Evolutionary conservation across 2,888 invertebrate genomes (phyloP), one percentile per base, ranked within the genome.

Genomic region (Crocallis elinguaria): DNA sequence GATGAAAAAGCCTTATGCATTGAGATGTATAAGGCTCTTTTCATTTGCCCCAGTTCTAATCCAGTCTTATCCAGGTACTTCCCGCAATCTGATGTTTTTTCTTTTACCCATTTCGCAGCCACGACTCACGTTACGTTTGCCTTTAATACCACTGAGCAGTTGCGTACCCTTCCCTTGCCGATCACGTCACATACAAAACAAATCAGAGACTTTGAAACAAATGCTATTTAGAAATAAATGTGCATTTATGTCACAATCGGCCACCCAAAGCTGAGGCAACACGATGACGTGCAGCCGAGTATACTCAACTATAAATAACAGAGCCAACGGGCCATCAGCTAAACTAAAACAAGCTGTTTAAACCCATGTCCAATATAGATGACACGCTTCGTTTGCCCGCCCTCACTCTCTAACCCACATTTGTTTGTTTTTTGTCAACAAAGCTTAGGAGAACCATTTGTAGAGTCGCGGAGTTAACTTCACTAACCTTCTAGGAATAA

Each of bases 251-350:
- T 46, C 30, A 46, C 35, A 38, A 41, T 45, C 35, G 43, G 38
- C 53, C 48, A 48, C 48, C 53, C 48, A 54, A 27, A 37, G 27
- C 16, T 14, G 36, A 21, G 11, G 12, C 3, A 43, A 38, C 41
- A 48, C 41, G 61, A 64, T 67, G 71, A 69, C 68, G 67, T 68
- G 66, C 62, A 60, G 57, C 65, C 64, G 67, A 62, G 60, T 69
- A 62, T 63, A 73, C 70, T 69, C 71, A 65, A 63, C 64, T 81
- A 80, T 81, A 82, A 83, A 84, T 84, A 84, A 74, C 70, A 61
- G 68, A 74, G 74, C 75, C 74, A 77, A 74, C 77, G 70, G 70
- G 71, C 73, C 81, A 75, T 79, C 71, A 70, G 76, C 74, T 68
- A 71, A 41, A 54, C 48, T 54, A 54, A 76, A 83, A 80, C 77